These are phyloP conservation scores for Psilopogon haemacephalus DNA, from an alignment of 2,113 vertebrate genomes.

Conservation along the genomic window DNA sequence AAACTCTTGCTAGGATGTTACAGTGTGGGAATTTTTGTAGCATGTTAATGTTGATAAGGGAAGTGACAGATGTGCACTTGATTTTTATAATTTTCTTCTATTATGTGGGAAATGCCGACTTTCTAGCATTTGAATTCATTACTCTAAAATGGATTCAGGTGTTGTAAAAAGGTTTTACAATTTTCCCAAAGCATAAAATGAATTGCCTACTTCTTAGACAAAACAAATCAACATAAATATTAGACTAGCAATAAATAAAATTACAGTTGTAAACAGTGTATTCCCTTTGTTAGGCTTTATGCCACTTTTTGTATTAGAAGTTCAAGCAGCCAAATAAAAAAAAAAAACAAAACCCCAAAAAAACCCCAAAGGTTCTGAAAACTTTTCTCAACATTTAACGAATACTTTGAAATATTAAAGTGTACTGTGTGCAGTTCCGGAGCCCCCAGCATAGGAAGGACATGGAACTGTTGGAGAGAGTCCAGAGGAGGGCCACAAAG, in stretches of 20 bases:
- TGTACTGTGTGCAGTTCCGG: no score
- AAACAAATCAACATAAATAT: conserved; percentile 3
- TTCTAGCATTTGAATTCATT: neutral
- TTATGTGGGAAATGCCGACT: neutral
- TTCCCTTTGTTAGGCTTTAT: conserved; percentile 6
- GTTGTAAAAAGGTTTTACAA: conserved; percentile 1
- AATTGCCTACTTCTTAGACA: neutral
- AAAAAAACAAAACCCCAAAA: no score
- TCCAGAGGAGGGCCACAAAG: no score
- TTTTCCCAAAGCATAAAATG: neutral
- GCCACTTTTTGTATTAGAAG: neutral
- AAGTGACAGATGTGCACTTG: neutral
- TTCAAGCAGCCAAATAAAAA: neutral
- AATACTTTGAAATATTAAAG: neutral
- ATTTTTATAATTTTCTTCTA: neutral
- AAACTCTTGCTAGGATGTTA: neutral
- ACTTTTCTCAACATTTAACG: neutral
- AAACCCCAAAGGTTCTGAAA: no score
- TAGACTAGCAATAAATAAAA: conserved; percentile 8
- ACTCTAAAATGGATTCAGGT: conserved; percentile 32
- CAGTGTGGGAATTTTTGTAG: neutral
- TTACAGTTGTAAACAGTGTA: neutral
- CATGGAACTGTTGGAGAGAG: no score
- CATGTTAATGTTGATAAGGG: neutral
- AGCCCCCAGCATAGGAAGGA: no score